Base-by-base conservation (phyloP, 2,888 invertebrate species). In the Apamea monoglypha region DNA sequence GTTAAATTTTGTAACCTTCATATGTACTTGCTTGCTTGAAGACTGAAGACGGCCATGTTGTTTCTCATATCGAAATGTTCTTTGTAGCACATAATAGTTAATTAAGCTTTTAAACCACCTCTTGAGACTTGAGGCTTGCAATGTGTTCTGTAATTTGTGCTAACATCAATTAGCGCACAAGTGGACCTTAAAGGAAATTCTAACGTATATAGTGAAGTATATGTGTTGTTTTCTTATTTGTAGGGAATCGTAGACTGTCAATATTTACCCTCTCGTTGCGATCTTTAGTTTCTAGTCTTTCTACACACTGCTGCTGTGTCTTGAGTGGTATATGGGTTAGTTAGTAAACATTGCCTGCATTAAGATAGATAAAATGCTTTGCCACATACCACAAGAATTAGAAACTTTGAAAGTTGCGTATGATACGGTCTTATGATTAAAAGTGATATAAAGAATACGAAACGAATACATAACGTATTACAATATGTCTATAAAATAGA, bases 201-300 rank as follows among this genome's bases (percentile, higher is more conserved):
- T 29, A 63, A 14, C 32, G 50, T 64, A 50, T 12, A 78, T 25
- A 21, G 29, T 80, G 21, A 29, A 32, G 21, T 47, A 4, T 53
- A 50, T n/a, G 10, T 64, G 56, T 74, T 76, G 66, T 74, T 74
- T 59, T 67, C 10, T 14, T 72, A 53, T 74, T 67, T 77, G 63
- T 67, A 66, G 61, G 21, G 25, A 70, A 50, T 61, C 66, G 69
- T 61, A 67, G 29, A 56, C 16, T 76, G 76, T 76, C 76, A 82
- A 76, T 82, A 74, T 83, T 83, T 70, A 70, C 56, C n/a, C 64
- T 50, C 40, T 70, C 61, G 56, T n/a, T 67, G 70, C 47, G 53
- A 81, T 76, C 81, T 61, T 79, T 84, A 84, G 80, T 73, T 73
- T 47, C 36, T 56, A 67, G 50, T 32, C 32, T 44, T 67, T 61